A percentile compares a stretch with the other conserved stretches of the same genome.
Conservation (phyloP, 64 coral and sea anemone species). For the Trachythela sp. region DNA sequence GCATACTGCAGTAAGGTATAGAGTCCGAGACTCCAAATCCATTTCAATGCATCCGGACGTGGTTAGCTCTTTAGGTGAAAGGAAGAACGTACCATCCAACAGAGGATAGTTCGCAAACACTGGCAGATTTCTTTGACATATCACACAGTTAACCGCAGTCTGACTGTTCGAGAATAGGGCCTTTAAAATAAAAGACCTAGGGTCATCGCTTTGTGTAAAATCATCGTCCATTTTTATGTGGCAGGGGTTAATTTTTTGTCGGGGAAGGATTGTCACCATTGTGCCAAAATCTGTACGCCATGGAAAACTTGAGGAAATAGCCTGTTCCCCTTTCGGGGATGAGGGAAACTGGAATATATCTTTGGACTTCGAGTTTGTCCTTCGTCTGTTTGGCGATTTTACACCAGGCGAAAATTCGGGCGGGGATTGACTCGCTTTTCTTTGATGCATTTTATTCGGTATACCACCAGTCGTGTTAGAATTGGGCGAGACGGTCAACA, state of each 20-base stretch:
- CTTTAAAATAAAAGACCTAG: constrained; percentile 78
- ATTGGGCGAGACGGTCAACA: background rate
- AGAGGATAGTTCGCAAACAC: constrained; percentile 98
- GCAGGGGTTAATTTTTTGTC: constrained; percentile 96
- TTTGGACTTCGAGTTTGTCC: constrained; percentile 12
- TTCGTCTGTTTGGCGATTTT: background rate
- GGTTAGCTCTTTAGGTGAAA: constrained; percentile 73
- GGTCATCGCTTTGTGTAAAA: constrained; percentile 64
- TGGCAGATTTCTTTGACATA: constrained; percentile 72
- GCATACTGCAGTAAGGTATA: constrained; percentile 87
- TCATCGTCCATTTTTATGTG: constrained; percentile 98
- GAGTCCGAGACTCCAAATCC: constrained; percentile 65
- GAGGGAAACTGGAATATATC: background rate
- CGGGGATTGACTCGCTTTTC: background rate
- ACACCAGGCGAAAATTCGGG: background rate
- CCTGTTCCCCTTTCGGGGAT: background rate
- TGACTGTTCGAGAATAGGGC: constrained; percentile 60
- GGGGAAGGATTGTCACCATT: constrained; percentile 81
- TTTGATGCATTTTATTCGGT: background rate
- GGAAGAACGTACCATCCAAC: constrained; percentile 90
- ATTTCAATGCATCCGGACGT: constrained; percentile 65
- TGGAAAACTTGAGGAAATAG: constrained; percentile 56
- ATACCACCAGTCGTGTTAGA: background rate
- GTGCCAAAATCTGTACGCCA: constrained; percentile 81
- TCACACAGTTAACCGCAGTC: constrained; percentile 66